phyloP scores from a whole-genome alignment of 1,140 invertebrate genomes.

The Cherax quadricarinatus region DNA sequence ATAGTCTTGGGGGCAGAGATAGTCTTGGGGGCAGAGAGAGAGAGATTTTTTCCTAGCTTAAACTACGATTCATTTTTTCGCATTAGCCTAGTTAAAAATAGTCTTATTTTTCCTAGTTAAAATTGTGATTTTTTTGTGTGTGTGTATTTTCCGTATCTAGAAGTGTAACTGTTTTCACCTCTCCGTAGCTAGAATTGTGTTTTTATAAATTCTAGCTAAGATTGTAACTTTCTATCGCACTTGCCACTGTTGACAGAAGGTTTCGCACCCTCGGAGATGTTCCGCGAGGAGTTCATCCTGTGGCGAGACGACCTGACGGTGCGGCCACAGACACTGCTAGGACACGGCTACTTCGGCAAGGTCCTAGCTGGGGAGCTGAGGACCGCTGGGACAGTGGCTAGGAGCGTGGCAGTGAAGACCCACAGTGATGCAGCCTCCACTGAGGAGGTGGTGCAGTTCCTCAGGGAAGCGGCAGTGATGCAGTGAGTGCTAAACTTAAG shows the following conservation, averaged over 20 bases:
- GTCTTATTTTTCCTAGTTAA: too few relatives aligned
- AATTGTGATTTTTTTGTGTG: too few relatives aligned
- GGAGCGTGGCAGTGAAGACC: conserved; percentile 49
- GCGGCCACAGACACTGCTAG: neutral
- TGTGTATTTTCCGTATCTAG: too few relatives aligned
- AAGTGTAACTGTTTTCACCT: too few relatives aligned
- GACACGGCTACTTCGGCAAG: conserved; percentile 34
- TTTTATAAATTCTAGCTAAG: too few relatives aligned
- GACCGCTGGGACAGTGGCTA: neutral
- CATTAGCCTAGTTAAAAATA: too few relatives aligned
- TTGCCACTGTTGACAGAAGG: neutral
- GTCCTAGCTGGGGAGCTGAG: conserved; percentile 29
- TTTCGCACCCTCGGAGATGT: neutral
- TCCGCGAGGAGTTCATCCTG: conserved; percentile 11
- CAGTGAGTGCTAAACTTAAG: conserved; percentile 29
- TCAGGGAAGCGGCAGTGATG: conserved; percentile 44
- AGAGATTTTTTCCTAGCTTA: too few relatives aligned
- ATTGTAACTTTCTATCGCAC: too few relatives aligned
- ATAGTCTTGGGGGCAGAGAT: too few relatives aligned
- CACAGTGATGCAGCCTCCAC: neutral
- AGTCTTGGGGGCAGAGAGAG: too few relatives aligned
- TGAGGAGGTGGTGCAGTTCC: conserved; percentile 3
- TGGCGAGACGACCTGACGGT: neutral
- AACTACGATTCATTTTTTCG: too few relatives aligned
- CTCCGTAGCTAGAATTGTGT: too few relatives aligned